Evolutionary conservation across 2,888 invertebrate genomes (phyloP), one percentile per base, ranked within the genome.

Genomic region (Dyspetes luteomarginatus): DNA sequence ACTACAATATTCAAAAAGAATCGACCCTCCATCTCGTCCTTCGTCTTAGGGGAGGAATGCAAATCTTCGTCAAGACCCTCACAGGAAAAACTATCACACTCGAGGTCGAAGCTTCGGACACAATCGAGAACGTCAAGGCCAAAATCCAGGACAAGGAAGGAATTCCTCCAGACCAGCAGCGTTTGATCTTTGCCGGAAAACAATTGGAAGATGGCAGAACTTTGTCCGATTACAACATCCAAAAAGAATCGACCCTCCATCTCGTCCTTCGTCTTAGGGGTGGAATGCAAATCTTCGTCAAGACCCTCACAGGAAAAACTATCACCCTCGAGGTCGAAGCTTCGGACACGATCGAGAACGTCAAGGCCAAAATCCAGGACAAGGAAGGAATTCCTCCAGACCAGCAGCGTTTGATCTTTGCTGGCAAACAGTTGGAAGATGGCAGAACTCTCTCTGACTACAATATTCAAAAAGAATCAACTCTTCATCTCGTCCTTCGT

Each of bases 11-110:
- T 2, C 87, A 87, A 19, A 87, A 87, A 28, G 88, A 94, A 87
- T 94, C 94, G 0, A 94, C 94, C 0, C 93, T 94, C n/a, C 94
- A 94, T 86, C 78, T 92, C 86, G 94, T 94, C 24, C 91, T 94
- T 50, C 93, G 94, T 86, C 92, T 95, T 19, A 90, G 94, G 78
- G 94, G 94, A 87, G 95, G 95, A 82, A 95, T 95, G 92, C 95
- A 95, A 90, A 95, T 95, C 85, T 95, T 93, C 84, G 94, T 94
- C 0, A 94, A 94, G 86, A 94, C 94, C 2, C 88, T 94, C 24
- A 94, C 94, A 4, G 94, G 94, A 9, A 94, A 94, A 85, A 94
- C 94, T 58, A 94, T 94, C 83, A 93, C 93, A 0, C 85, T 93
- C 3, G 93, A 93, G 85, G 93, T 93, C 0, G 94, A 94, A 85